Evolutionary conservation across 2,888 invertebrate species (phyloP), one percentile per base, ranked within the genome.

Genomic region (Thyatira batis): DNA sequence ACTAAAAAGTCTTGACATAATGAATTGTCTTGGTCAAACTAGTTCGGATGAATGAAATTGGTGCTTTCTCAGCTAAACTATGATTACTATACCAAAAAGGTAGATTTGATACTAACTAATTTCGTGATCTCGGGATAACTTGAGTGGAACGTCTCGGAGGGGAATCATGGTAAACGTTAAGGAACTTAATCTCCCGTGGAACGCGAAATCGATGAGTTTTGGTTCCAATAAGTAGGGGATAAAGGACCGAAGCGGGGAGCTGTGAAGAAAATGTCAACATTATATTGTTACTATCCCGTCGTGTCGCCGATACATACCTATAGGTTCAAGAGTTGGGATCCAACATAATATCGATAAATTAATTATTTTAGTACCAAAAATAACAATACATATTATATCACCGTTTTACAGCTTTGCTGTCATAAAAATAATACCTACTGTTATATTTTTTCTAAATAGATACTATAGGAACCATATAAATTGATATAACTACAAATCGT

Each of bases 211-310:
- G 87, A 89, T 87, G 84, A 69, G 73, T 75, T 73, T 75, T 59
- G 66, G 61, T 69, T 61, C 57, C 71, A 63, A 76, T 68, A 72
- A 61, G 65, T 69, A 65, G 70, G 73, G 66, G 70, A 63, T 59
- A 56, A 53, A 59, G 52, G 53, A 54, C 54, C 46, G 46, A 13
- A 23, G 45, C 55, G 58, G 68, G 52, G 68, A 69, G 65, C 70
- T 72, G 76, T 67, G 80, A 79, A 78, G 79, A 78, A 82, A 84
- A 84, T 84, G 84, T 82, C 83, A 84, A 85, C 80, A 84, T 82
- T 81, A 79, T 76, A 80, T 77, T 80, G 80, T 77, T 75, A 80
- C 75, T 69, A 66, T 76, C 62, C 67, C 62, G 69, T 65, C 10
- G 17, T 63, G 68, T 56, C 63, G 63, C 67, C 61, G 54, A 63